Evolutionary conservation across 2,888 invertebrate genomes (phyloP).

Genomic region (Leptopilina myrica): DNA sequence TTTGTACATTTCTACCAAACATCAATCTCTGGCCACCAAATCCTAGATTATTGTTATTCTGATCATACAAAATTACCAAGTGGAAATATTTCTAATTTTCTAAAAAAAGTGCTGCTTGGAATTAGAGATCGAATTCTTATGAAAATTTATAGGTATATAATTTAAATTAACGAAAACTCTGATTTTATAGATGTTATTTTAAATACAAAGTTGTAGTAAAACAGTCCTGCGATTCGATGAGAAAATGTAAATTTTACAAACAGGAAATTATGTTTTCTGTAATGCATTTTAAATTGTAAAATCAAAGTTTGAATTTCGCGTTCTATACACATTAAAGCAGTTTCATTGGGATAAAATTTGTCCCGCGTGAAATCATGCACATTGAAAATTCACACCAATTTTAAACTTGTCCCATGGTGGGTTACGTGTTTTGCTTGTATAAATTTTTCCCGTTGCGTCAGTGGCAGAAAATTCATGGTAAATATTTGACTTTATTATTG

Average conservation of each 20-base stretch:
- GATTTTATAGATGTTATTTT: not conserved
- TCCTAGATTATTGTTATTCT: too few species aligned
- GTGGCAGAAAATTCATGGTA: not conserved
- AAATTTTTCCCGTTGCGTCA: not conserved
- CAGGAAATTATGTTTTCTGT: not conserved
- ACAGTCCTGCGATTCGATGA: not conserved
- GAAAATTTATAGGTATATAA: too few species aligned
- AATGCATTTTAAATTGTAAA: constrained; percentile 4
- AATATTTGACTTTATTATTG: too few species aligned
- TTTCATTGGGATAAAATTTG: not conserved
- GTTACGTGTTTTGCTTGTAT: not conserved
- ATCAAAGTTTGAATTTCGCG: not conserved
- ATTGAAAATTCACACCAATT: constrained; percentile 28
- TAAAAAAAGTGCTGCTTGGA: too few species aligned
- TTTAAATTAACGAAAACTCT: not conserved
- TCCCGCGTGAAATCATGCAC: constrained; percentile 1
- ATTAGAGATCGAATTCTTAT: too few species aligned
- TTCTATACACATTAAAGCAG: not conserved
- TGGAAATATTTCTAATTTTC: too few species aligned
- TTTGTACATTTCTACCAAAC: too few species aligned
- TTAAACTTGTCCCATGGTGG: not conserved
- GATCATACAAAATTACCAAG: too few species aligned
- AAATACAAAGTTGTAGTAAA: not conserved
- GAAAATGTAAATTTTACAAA: not conserved
- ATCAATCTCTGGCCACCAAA: too few species aligned